A percentile compares a stretch with the other conserved stretches of the same genome.
Conservation (phyloP, 2,113 vertebrate genomes). For the Notothenia coriiceps region DNA sequence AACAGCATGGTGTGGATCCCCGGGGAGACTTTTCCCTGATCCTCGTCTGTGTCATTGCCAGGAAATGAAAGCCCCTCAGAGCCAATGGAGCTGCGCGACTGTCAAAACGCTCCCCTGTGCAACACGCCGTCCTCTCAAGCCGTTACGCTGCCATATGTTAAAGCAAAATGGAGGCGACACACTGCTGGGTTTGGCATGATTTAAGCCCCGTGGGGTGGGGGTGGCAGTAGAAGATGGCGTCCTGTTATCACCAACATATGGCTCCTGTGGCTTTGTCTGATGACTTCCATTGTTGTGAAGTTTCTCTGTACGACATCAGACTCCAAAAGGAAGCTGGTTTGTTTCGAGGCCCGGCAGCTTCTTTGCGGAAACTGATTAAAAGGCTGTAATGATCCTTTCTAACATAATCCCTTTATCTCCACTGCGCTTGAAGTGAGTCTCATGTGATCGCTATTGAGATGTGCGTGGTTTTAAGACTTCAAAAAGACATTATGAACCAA, state of each 20-base stretch:
- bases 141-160: constrained; percentile 71
- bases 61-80: constrained; percentile 58
- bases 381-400: constrained; percentile 70
- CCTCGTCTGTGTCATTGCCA: constrained; percentile 57
- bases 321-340: constrained; percentile 48
- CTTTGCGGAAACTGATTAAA: constrained; percentile 63
- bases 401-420: constrained; percentile 66
- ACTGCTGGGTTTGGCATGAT: constrained; percentile 58
- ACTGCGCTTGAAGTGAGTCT: constrained; percentile 55
- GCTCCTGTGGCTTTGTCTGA: constrained; percentile 56
- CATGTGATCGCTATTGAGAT: constrained; percentile 53
- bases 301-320: constrained; percentile 19
- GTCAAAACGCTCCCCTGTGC: constrained; percentile 67
- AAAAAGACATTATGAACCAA: constrained; percentile 61
- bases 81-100: constrained; percentile 52
- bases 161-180: constrained; percentile 55
- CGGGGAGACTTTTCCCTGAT: constrained; percentile 44
- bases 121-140: constrained; percentile 50
- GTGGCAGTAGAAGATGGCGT: constrained; percentile 14
- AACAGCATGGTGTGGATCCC: constrained; percentile 44
- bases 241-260: constrained; percentile 70
- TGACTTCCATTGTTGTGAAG: constrained; percentile 51
- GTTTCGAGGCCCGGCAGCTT: constrained; percentile 46
- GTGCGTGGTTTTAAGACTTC: constrained; percentile 57
- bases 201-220: constrained; percentile 42